Conservation (phyloP, 2,797 vertebrate species). For the Oreonectes daqikongensis region DNA sequence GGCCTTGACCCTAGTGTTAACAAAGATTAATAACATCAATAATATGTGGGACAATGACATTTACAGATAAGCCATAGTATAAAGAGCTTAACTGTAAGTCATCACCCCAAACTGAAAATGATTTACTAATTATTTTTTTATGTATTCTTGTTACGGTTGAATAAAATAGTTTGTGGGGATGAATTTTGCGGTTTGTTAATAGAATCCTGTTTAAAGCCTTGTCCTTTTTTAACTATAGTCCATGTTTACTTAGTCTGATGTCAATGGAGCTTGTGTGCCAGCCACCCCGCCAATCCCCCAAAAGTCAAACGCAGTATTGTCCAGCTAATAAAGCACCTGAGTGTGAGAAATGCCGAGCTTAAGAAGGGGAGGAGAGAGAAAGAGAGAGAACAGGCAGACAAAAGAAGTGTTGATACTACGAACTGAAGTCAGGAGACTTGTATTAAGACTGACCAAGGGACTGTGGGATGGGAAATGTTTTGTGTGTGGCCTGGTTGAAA, state of each 20-base stretch:
- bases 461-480: constrained; percentile 17
- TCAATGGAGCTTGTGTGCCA: constrained; percentile 11
- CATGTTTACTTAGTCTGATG: not conserved
- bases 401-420: constrained; percentile 26
- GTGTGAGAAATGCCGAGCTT: constrained; percentile 37
- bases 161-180: not conserved
- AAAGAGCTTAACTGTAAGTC: not conserved
- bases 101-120: not conserved
- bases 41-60: not conserved
- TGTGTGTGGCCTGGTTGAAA: constrained; percentile 28
- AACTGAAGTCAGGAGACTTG: constrained; percentile 50
- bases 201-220: not conserved
- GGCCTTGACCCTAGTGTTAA: not conserved
- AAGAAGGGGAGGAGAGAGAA: not conserved
- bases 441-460: constrained; percentile 25
- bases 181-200: not conserved
- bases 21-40: not conserved
- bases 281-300: constrained; percentile 2
- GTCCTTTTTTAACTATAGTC: not conserved
- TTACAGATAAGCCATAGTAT: not conserved
- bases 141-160: too few species aligned
- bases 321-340: constrained; percentile 42
- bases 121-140: too few species aligned
- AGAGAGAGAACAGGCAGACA: constrained; percentile 9
- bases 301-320: constrained; percentile 22